Conservation (phyloP, 2,888 invertebrate species). For the Phaonia tiefii region DNA sequence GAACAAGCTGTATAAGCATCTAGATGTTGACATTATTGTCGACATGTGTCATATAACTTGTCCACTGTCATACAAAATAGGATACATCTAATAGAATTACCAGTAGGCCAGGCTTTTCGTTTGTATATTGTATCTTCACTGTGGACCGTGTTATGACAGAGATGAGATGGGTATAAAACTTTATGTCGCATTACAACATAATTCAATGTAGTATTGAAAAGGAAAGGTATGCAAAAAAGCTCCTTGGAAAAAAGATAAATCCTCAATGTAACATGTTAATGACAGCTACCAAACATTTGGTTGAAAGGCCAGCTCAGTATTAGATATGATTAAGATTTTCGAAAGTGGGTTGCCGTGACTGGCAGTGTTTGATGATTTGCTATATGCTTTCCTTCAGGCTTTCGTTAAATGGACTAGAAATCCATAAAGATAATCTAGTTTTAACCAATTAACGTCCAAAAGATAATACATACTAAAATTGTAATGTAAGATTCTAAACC, state of each 20-base stretch:
- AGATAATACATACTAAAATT: no score
- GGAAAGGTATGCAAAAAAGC: background rate
- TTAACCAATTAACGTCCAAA: no score
- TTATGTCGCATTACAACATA: background rate
- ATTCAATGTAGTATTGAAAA: no score
- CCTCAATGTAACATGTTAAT: background rate
- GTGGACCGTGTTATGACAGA: no score
- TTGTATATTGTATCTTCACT: no score
- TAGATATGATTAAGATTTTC: background rate
- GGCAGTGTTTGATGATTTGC: background rate
- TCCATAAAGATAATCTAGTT: no score
- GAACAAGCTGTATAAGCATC: background rate
- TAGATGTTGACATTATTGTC: conserved; percentile 46
- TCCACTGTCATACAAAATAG: conserved; percentile 22
- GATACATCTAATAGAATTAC: conserved; percentile 11
- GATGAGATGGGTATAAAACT: background rate
- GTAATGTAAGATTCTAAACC: no score
- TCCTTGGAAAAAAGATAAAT: background rate
- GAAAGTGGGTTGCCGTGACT: background rate
- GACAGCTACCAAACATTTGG: background rate
- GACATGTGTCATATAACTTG: conserved; percentile 48
- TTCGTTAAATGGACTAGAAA: no score
- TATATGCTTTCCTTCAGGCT: no score
- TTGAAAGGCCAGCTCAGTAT: background rate
- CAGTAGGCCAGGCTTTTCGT: background rate